These are phyloP conservation scores for Salminus brasiliensis DNA, from an alignment of 2,113 vertebrate species.

Conservation along the genomic window DNA sequence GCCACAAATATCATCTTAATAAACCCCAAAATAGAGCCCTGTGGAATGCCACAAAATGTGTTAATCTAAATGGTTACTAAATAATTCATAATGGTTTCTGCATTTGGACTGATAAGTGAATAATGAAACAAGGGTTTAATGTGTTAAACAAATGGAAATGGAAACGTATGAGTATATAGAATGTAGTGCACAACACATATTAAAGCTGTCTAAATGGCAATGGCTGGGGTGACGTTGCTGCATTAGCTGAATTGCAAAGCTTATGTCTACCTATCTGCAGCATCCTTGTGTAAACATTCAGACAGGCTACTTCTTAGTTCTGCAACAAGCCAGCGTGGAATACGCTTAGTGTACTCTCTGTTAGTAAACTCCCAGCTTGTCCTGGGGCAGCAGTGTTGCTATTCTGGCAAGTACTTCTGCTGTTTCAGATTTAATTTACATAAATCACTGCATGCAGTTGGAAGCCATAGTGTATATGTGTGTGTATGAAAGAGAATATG, in stretches of 20 bases:
- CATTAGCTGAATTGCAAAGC: not conserved
- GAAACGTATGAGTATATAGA: not conserved
- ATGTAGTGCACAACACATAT: not conserved
- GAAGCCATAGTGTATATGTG: not conserved
- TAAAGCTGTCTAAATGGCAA: not conserved
- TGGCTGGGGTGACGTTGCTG: not conserved
- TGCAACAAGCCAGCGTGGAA: not conserved
- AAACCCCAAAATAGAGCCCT: no score
- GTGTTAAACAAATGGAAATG: not conserved
- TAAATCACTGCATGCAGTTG: conserved; percentile 33
- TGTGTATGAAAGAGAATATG: not conserved
- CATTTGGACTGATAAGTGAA: no score
- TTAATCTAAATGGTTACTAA: no score
- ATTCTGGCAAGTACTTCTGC: not conserved
- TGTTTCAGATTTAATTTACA: not conserved
- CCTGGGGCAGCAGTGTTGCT: not conserved
- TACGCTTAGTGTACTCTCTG: not conserved
- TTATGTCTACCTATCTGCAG: not conserved
- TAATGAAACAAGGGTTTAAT: no score
- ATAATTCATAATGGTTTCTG: no score
- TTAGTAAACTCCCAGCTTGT: not conserved
- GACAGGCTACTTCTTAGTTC: not conserved
- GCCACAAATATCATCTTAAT: no score
- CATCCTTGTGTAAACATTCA: conserved; percentile 2
- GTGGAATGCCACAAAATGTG: no score